Conservation (phyloP, 2,797 vertebrate genomes). For the Schizopygopsis malacanthus region DNA sequence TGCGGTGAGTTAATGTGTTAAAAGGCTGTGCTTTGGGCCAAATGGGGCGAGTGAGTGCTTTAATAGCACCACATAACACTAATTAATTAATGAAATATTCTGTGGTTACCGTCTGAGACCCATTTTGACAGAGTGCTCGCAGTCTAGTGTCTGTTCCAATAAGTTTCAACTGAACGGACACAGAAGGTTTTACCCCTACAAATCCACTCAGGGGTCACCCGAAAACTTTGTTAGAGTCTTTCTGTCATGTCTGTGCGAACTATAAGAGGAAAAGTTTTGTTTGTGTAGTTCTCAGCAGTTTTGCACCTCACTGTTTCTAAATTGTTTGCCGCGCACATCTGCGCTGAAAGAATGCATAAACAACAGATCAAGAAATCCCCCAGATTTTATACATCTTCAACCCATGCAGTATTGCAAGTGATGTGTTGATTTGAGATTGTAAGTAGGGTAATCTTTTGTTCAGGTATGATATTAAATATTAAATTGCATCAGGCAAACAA, state of each 20-base stretch:
- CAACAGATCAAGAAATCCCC: conserved; percentile 48
- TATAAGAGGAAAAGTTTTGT: conserved; percentile 36
- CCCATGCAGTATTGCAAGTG: conserved; percentile 19
- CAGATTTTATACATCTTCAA: conserved; percentile 38
- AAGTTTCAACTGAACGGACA: conserved; percentile 50
- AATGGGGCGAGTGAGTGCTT: conserved; percentile 68
- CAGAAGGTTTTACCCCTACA: conserved; percentile 34
- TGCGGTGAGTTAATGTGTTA: conserved; percentile 61
- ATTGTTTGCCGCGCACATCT: conserved; percentile 29
- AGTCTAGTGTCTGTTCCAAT: conserved; percentile 64
- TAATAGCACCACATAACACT: conserved; percentile 74
- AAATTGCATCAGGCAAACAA: conserved; percentile 52
- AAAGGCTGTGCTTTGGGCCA: conserved; percentile 67
- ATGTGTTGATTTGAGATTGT: conserved; percentile 41
- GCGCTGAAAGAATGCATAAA: conserved; percentile 34
- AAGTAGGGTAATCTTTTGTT: conserved; percentile 50
- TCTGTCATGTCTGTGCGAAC: background rate
- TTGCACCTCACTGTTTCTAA: conserved; percentile 28
- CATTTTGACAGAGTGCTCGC: conserved; percentile 67
- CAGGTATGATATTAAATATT: conserved; percentile 64
- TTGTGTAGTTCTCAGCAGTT: conserved; percentile 49
- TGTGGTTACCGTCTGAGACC: conserved; percentile 68
- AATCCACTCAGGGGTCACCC: conserved; percentile 15
- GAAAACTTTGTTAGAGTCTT: conserved; percentile 31
- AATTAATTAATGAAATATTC: conserved; percentile 79